Percentiles rank a stretch among this genome's conserved stretches.
phyloP scores from a whole-genome alignment of 2,888 invertebrate genomes.

The Caenorhabditis plicata region DNA sequence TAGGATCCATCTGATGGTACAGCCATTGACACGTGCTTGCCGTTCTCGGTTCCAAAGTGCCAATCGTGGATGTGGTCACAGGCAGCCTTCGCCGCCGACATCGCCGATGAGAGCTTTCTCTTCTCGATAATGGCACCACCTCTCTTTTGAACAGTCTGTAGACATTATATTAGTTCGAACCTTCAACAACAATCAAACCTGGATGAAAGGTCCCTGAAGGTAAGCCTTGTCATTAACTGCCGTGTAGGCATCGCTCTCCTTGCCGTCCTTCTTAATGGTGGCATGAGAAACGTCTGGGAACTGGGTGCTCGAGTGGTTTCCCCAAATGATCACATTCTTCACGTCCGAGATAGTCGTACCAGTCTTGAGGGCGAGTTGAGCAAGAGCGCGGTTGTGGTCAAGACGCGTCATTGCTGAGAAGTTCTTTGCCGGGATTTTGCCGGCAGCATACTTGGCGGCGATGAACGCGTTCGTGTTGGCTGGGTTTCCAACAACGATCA shows the following conservation, averaged over 20 bases:
- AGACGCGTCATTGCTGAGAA: conserved; percentile 96
- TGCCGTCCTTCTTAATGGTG: conserved; percentile 59
- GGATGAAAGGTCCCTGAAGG: conserved; percentile 80
- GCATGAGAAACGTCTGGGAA: conserved; percentile 83
- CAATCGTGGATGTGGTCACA: conserved; percentile 96
- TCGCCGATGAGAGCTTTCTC: conserved; percentile 94
- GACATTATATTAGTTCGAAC: conserved; percentile 1
- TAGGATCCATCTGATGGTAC: conserved; percentile 94
- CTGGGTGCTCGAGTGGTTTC: conserved; percentile 98
- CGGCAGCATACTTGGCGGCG: conserved; percentile 86
- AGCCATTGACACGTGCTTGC: conserved; percentile 79
- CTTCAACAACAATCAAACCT: conserved; percentile 66
- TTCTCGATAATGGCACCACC: conserved; percentile 96
- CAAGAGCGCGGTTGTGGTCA: conserved; percentile 94
- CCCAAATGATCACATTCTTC: conserved; percentile 94
- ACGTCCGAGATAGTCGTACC: conserved; percentile 74
- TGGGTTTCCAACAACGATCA: conserved; percentile 95
- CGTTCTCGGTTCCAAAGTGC: conserved; percentile 72
- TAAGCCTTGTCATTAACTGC: conserved; percentile 81
- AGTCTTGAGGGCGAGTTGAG: conserved; percentile 73
- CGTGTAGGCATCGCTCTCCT: conserved; percentile 49
- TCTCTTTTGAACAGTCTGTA: conserved; percentile 86
- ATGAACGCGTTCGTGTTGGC: conserved; percentile 98
- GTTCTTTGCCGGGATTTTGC: conserved; percentile 90
- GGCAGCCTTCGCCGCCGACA: conserved; percentile 98